Conservation (phyloP, 2,888 invertebrate species). For the Caenorhabditis afra region DNA sequence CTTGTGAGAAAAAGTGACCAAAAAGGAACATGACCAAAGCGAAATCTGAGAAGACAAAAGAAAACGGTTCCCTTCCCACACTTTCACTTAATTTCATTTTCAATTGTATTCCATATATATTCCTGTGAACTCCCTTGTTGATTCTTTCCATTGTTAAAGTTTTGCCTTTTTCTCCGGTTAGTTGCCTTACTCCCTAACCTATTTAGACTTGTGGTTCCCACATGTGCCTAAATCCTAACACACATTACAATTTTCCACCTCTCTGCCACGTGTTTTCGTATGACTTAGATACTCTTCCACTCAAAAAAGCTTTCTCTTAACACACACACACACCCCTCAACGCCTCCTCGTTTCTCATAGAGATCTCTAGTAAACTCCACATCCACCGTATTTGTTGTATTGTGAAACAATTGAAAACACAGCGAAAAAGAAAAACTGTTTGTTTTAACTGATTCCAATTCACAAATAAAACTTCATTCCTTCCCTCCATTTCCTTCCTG, state of each 20-base stretch:
- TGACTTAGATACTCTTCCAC: constrained; percentile 56
- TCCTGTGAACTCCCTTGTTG: constrained; percentile 43
- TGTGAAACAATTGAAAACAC: constrained; percentile 1
- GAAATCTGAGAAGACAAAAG: too few species aligned
- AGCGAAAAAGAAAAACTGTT: constrained; percentile 14
- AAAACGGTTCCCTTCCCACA: background rate
- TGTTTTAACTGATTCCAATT: constrained; percentile 19
- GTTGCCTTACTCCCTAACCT: constrained; percentile 7
- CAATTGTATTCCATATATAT: background rate
- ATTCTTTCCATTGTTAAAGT: constrained; percentile 15
- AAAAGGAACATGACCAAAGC: too few species aligned
- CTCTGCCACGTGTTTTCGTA: constrained; percentile 41
- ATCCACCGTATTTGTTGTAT: constrained; percentile 17
- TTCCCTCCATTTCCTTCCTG: constrained; percentile 3
- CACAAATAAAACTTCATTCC: constrained; percentile 38
- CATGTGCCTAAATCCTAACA: constrained; percentile 36
- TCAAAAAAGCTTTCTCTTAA: constrained; percentile 59
- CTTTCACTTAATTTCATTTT: constrained; percentile 16
- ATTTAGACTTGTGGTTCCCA: constrained; percentile 24
- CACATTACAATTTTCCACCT: constrained; percentile 22
- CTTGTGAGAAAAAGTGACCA: constrained; percentile 33
- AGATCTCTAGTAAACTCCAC: constrained; percentile 50
- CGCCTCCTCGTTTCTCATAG: constrained; percentile 20
- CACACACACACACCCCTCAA: constrained; percentile 14
- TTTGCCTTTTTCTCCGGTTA: constrained; percentile 50